Conservation (phyloP, 2,113 vertebrate genomes). For the Osmerus eperlanus region DNA sequence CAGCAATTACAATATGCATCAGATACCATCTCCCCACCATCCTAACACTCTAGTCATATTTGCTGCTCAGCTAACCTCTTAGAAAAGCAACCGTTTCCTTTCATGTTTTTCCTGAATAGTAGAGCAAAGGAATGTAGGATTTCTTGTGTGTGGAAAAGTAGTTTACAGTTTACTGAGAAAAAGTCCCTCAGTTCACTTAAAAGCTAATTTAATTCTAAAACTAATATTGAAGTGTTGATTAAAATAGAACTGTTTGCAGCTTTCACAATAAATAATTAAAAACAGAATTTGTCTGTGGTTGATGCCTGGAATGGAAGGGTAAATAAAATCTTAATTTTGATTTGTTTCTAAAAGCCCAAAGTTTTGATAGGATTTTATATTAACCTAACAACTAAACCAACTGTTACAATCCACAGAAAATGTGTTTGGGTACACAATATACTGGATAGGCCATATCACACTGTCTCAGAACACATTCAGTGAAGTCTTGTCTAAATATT, state of each 20-base stretch:
- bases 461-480: constrained; percentile 19
- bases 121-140: constrained; percentile 44
- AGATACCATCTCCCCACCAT: constrained; percentile 36
- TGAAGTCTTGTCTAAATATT: constrained; percentile 3
- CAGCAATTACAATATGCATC: constrained; percentile 77
- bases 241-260: constrained; percentile 49
- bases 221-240: constrained; percentile 61
- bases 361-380: constrained; percentile 46
- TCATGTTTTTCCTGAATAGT: constrained; percentile 49
- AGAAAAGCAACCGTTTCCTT: constrained; percentile 61
- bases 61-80: constrained; percentile 48
- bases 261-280: constrained; percentile 43
- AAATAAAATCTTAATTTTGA: constrained; percentile 36
- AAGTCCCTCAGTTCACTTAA: constrained; percentile 48
- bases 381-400: constrained; percentile 38
- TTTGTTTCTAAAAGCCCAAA: constrained; percentile 41
- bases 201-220: constrained; percentile 61
- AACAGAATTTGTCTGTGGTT: constrained; percentile 22
- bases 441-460: constrained; percentile 4
- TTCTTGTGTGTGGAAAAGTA: constrained; percentile 59
- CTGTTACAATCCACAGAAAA: constrained; percentile 30
- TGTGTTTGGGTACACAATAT: constrained; percentile 37
- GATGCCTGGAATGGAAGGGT: constrained; percentile 33
- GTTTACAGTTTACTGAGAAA: constrained; percentile 63
- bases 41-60: constrained; percentile 23